Conservation (phyloP, 2,888 invertebrate genomes). For the Epirrhoe alternata region DNA sequence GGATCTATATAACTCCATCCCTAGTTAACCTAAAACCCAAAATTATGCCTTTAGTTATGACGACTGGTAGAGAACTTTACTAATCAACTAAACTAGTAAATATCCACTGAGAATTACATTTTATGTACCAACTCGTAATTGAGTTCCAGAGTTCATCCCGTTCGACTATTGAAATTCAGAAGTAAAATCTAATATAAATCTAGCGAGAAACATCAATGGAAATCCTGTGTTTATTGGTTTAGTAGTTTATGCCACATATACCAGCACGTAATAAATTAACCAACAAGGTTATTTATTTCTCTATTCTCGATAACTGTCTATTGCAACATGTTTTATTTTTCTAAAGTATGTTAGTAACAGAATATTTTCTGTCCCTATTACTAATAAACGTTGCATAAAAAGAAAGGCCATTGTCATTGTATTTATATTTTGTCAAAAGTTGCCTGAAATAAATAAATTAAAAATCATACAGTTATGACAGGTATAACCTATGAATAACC, state of each 20-base stretch:
- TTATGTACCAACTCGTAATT: slow-evolving; percentile 7
- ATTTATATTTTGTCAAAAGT: too few species aligned
- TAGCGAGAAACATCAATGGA: not conserved
- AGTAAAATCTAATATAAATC: slow-evolving; percentile 8
- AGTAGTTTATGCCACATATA: not conserved
- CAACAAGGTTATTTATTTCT: slow-evolving; percentile 5
- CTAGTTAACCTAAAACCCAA: slow-evolving; percentile 22
- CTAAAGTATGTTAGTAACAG: not conserved
- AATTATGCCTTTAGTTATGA: slow-evolving; percentile 24
- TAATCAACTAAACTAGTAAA: slow-evolving; percentile 25
- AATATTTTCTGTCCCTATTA: not conserved
- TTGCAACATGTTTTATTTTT: not conserved
- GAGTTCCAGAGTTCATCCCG: slow-evolving; percentile 11
- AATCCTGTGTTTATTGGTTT: slow-evolving; percentile 7
- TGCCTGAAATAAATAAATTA: too few species aligned
- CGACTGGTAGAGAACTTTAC: slow-evolving; percentile 27
- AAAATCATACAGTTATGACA: too few species aligned
- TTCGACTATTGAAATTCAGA: slow-evolving; percentile 8
- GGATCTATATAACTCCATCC: slow-evolving; percentile 18
- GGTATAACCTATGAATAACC: too few species aligned
- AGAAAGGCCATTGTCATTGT: too few species aligned
- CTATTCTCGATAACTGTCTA: not conserved
- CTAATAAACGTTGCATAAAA: too few species aligned
- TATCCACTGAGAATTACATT: slow-evolving; percentile 28
- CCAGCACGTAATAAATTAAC: not conserved